A percentile compares a stretch with the other conserved stretches of the same genome.
Evolutionary conservation across 2,797 vertebrate genomes (phyloP).

Genomic region (Lacerta viridis): DNA sequence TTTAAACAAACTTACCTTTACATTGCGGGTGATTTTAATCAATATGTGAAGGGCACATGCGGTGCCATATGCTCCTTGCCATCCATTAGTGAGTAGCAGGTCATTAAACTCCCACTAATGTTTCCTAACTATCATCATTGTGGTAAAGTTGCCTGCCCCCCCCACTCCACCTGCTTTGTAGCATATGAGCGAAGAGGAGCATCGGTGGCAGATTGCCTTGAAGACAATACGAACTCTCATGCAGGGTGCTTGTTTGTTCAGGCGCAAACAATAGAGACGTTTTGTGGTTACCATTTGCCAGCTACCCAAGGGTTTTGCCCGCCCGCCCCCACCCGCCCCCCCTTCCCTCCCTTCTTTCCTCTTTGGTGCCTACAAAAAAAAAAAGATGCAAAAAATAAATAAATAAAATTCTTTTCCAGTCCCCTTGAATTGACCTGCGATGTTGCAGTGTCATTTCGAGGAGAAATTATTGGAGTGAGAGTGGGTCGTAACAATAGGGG

Average conservation of each 20-base stretch:
- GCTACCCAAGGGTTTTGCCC: slow-evolving; percentile 77
- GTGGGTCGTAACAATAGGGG: slow-evolving; percentile 84
- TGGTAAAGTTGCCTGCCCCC: slow-evolving; percentile 43
- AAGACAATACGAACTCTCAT: slow-evolving; percentile 85
- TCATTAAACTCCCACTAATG: slow-evolving; percentile 75
- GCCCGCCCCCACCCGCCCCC: slow-evolving; percentile 44
- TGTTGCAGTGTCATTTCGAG: slow-evolving; percentile 78
- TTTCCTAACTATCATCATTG: slow-evolving; percentile 68
- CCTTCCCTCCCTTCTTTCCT: slow-evolving; percentile 45
- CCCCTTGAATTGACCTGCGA: slow-evolving; percentile 82
- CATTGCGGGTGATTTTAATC: slow-evolving; percentile 70
- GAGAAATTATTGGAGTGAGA: slow-evolving; percentile 78
- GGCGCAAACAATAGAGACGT: slow-evolving; percentile 80
- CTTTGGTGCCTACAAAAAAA: slow-evolving; percentile 81
- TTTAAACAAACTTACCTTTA: slow-evolving; percentile 59
- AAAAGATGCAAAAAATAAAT: slow-evolving; percentile 80
- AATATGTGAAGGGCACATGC: slow-evolving; percentile 56
- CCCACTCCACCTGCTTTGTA: slow-evolving; percentile 55
- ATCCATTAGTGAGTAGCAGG: slow-evolving; percentile 73
- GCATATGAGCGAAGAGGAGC: slow-evolving; percentile 69
- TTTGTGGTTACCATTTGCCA: slow-evolving; percentile 82
- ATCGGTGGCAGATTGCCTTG: slow-evolving; percentile 84
- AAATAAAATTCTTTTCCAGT: slow-evolving; percentile 70
- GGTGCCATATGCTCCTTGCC: slow-evolving; percentile 68
- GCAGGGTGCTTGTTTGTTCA: slow-evolving; percentile 78